These are phyloP conservation scores for Cynopterus sphinx DNA, from an alignment of 2,797 vertebrate species.

Conservation along the genomic window DNA sequence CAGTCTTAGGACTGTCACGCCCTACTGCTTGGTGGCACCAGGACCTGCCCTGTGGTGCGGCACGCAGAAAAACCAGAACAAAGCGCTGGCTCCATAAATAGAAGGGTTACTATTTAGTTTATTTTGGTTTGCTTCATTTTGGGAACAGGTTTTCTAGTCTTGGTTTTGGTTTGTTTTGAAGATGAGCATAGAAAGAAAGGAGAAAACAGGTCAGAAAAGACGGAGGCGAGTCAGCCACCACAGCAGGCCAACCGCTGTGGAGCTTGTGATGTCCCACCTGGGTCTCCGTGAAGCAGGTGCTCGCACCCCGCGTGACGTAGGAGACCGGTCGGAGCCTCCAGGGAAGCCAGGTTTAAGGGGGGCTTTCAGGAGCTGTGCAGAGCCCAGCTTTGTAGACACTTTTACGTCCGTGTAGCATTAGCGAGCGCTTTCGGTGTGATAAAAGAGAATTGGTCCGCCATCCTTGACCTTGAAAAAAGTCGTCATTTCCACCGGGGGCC, in stretches of 20 bases:
- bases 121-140: not conserved
- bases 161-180: not conserved
- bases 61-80: no score
- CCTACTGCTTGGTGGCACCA: not conserved
- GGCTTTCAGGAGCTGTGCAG: not conserved
- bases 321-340: not conserved
- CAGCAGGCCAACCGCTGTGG: not conserved
- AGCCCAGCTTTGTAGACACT: not conserved
- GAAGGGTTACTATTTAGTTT: not conserved
- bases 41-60: not conserved
- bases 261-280: not conserved
- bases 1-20: accelerated
- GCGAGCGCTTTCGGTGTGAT: not conserved
- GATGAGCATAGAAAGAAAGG: not conserved
- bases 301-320: not conserved
- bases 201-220: not conserved
- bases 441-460: not conserved
- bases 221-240: accelerated
- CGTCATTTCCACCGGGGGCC: not conserved
- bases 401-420: not conserved
- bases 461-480: not conserved
- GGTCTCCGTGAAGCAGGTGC: not conserved
- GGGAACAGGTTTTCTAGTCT: not conserved
- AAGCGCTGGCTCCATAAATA: no score
- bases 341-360: not conserved